Conservation (phyloP, 2,113 vertebrate species). For the Callocephalon fimbriatum region DNA sequence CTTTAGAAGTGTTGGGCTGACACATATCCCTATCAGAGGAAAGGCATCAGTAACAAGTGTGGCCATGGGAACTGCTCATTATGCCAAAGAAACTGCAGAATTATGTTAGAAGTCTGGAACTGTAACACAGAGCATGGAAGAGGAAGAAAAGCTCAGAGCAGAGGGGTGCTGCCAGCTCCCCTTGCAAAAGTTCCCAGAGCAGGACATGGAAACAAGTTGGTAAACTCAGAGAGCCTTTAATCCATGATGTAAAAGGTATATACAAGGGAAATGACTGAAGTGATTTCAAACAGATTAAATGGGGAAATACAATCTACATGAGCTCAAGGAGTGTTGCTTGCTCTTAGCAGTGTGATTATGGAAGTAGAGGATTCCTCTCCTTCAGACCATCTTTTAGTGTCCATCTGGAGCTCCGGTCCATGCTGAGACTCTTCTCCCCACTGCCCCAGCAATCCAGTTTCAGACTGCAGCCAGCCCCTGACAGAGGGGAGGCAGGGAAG, state of each 20-base stretch:
- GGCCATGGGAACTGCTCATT: background rate
- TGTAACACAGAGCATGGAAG: background rate
- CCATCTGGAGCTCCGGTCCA: rapidly evolving
- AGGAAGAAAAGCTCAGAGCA: background rate
- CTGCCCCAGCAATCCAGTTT: background rate
- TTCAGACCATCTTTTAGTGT: background rate
- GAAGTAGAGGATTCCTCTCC: background rate
- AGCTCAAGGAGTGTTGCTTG: background rate
- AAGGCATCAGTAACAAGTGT: background rate
- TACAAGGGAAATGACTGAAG: background rate
- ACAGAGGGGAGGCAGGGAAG: background rate
- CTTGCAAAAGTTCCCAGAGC: background rate
- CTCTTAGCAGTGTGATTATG: background rate
- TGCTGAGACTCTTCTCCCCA: rapidly evolving
- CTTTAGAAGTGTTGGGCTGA: background rate
- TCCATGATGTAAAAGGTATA: rapidly evolving
- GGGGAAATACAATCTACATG: rapidly evolving
- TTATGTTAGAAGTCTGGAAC: background rate
- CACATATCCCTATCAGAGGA: background rate
- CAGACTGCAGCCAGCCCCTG: background rate
- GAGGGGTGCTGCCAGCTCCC: background rate
- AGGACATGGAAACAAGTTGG: background rate
- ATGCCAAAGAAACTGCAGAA: background rate
- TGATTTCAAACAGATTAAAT: background rate
- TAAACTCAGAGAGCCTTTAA: background rate